phyloP scores from a whole-genome alignment of 2,113 vertebrate species.

The Dryoscopus gambensis region DNA sequence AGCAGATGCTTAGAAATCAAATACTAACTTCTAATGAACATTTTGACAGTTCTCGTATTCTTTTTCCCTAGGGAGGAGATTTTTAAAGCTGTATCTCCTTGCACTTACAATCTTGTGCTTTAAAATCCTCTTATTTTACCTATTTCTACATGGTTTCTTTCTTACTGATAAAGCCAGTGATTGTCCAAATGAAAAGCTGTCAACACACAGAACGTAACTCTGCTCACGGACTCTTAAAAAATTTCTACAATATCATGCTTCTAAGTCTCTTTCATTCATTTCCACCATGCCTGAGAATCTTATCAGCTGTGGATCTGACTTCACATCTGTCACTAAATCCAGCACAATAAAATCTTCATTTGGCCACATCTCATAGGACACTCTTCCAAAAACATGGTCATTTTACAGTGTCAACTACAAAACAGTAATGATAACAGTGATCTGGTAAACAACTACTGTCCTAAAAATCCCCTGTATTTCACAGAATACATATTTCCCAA shows the following conservation, averaged over 20 bases:
- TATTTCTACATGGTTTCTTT: background rate
- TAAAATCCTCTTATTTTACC: background rate
- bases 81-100: background rate
- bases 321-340: background rate
- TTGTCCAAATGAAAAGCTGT: background rate
- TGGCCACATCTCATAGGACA: background rate
- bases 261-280: background rate
- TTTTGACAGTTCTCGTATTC: background rate
- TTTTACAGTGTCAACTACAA: background rate
- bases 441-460: background rate
- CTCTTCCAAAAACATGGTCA: background rate
- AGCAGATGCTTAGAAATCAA: background rate
- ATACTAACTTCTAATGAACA: background rate
- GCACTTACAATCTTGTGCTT: background rate
- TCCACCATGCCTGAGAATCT: background rate
- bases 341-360: background rate
- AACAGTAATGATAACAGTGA: background rate
- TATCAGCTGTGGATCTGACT: background rate
- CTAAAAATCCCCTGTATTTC: background rate
- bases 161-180: background rate
- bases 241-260: background rate
- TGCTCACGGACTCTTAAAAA: background rate
- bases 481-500: background rate
- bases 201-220: background rate
- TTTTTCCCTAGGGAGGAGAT: background rate